Base-by-base conservation (phyloP, 2,888 invertebrate genomes). In the Nomada ferruginata region DNA sequence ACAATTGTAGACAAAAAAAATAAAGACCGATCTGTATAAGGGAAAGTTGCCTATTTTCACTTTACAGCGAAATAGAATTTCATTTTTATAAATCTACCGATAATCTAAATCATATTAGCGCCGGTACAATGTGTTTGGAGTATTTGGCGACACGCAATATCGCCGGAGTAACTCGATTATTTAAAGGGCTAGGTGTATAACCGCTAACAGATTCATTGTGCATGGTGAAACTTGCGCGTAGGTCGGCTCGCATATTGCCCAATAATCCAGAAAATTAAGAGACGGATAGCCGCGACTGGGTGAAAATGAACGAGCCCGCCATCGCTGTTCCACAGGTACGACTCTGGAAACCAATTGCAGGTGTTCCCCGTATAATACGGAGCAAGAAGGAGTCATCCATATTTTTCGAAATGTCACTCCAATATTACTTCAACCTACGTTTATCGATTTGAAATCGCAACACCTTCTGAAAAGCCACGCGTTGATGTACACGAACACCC, bases 251-350 rank as follows among this genome's bases (percentile, higher is more conserved):
- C 87, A 89, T 88, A 90, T 90, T 89, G 89, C 84, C 84, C 83
- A 82, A 80, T 86, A 86, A 85, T 85, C 85, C 85, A 82, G 89
- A 91, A 91, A 91, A 90, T 91, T 89, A 91, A 91, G 89, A 91
- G 91, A 90, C 89, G 87, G 88, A 75, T 83, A 83, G 72, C 73
- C 57, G 66, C 52, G 64, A 73, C 64, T 82, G 83, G 53, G 13
- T 26, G 76, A 66, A 55, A 81, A 76, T 50, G 69, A 76, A 85
- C 66, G 36, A 83, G 72, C 82, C 84, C 79, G 76, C 79, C 74
- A 70, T 26, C 55, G 76, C 72, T 65, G 65, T 76, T 82, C 84
- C 84, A 42, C 77, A 72, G 83, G 87, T 88, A 86, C 86, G 86
- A 86, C 86, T 87, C 84, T 60, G 82, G 76, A 89, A 90, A 89